These are phyloP conservation scores for Rhodeus uyekii DNA, from an alignment of 2,797 vertebrate genomes.

Conservation along the genomic window DNA sequence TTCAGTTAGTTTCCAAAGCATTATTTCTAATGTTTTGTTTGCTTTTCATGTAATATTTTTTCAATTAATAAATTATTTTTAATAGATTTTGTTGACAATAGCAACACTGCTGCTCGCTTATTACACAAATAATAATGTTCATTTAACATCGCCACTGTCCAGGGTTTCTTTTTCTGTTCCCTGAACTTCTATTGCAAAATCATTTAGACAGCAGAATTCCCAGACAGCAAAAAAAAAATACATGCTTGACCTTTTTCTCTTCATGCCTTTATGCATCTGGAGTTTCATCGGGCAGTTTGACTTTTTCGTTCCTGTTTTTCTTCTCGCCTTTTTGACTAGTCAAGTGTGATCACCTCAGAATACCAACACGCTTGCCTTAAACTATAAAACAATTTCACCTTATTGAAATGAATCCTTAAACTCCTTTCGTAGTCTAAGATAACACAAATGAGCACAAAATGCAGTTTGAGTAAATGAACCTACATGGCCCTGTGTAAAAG, in stretches of 20 bases:
- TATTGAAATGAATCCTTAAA: no score
- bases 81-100: not conserved
- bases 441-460: no score
- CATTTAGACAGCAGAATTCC: not conserved
- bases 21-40: not conserved
- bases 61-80: not conserved
- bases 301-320: constrained; percentile 13
- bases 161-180: not conserved
- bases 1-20: not conserved
- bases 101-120: not conserved
- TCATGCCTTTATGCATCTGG: constrained; percentile 38
- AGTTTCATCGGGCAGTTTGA: constrained; percentile 24
- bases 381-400: not conserved
- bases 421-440: no score
- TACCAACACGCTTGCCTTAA: not conserved
- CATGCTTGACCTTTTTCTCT: constrained; percentile 32
- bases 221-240: constrained; percentile 23
- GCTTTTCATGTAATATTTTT: not conserved
- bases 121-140: not conserved
- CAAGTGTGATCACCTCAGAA: constrained; percentile 4
- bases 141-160: not conserved
- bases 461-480: no score
- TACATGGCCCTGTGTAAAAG: no score
- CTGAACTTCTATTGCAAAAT: not conserved
- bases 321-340: constrained; percentile 15